These are phyloP conservation scores for Cephus pulcher DNA, from an alignment of 2,888 invertebrate species.

Conservation along the genomic window DNA sequence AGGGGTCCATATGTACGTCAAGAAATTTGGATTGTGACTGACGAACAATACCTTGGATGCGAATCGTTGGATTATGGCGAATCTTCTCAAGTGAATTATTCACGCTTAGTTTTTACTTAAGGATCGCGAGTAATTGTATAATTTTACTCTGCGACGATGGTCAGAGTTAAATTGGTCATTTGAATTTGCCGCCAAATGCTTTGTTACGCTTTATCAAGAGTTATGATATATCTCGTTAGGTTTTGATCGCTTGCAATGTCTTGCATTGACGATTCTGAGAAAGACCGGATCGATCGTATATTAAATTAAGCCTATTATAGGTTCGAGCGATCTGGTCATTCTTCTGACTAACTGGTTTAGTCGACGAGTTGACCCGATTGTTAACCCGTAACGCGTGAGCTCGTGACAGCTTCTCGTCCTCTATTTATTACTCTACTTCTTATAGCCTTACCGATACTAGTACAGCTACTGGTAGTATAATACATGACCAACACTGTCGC, in stretches of 20 bases:
- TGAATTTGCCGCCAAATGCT: not conserved
- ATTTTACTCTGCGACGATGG: not conserved
- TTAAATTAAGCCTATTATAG: constrained; percentile 48
- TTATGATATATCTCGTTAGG: not conserved
- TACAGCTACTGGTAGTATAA: not conserved
- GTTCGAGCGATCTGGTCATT: constrained; percentile 45
- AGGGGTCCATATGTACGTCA: not conserved
- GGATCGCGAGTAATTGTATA: not conserved
- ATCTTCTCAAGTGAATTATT: not conserved
- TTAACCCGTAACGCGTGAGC: constrained; percentile 41
- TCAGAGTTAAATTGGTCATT: not conserved
- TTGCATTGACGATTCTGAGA: not conserved
- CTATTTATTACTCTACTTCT: constrained; percentile 19
- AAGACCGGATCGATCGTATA: constrained; percentile 44
- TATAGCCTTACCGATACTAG: not conserved
- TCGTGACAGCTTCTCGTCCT: not conserved
- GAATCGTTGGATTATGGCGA: not conserved
- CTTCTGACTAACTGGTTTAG: constrained; percentile 53
- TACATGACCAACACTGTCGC: not conserved
- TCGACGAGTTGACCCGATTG: constrained; percentile 58
- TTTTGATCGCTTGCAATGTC: not conserved
- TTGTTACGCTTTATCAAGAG: not conserved
- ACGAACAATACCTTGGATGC: not conserved
- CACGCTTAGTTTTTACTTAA: not conserved
- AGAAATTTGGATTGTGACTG: not conserved